These are phyloP conservation scores for Poecilia velifera DNA, from an alignment of 2,797 vertebrate genomes.

Conservation along the genomic window DNA sequence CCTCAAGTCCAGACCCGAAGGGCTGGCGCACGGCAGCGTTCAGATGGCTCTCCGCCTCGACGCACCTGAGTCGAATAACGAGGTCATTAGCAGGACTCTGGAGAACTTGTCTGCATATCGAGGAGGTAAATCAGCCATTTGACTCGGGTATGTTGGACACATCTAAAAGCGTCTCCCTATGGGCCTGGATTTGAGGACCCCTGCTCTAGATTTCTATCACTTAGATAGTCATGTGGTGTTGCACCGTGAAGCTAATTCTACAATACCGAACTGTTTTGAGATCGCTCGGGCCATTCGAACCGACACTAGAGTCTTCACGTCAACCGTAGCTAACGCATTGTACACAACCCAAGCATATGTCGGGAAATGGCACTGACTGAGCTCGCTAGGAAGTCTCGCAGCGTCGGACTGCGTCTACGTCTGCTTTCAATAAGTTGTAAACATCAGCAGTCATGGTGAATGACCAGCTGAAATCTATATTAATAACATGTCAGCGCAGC, in stretches of 20 bases:
- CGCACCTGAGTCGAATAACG: no score
- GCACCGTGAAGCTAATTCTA: not conserved
- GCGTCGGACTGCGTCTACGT: slow-evolving; percentile 31
- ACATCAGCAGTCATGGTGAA: slow-evolving; percentile 46
- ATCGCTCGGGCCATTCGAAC: slow-evolving; percentile 21
- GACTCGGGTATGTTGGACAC: no score
- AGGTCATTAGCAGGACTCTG: no score
- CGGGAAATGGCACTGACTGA: slow-evolving; percentile 51
- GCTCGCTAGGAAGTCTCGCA: slow-evolving; percentile 40
- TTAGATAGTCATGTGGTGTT: not conserved
- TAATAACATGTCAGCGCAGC: slow-evolving; percentile 33
- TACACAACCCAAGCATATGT: slow-evolving; percentile 38
- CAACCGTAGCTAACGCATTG: slow-evolving; percentile 39
- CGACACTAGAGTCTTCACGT: slow-evolving; percentile 31
- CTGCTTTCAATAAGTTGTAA: slow-evolving; percentile 40
- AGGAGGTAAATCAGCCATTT: no score
- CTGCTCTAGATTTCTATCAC: not conserved
- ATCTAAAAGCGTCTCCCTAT: no score
- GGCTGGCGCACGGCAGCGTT: no score
- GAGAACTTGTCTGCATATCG: no score
- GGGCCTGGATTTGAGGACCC: no score
- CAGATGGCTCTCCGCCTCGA: no score
- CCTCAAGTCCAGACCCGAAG: no score
- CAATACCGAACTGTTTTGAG: not conserved
- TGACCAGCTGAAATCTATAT: slow-evolving; percentile 42